These are phyloP conservation scores for Lithophane ornitopus DNA, from an alignment of 2,888 invertebrate species.

Conservation along the genomic window DNA sequence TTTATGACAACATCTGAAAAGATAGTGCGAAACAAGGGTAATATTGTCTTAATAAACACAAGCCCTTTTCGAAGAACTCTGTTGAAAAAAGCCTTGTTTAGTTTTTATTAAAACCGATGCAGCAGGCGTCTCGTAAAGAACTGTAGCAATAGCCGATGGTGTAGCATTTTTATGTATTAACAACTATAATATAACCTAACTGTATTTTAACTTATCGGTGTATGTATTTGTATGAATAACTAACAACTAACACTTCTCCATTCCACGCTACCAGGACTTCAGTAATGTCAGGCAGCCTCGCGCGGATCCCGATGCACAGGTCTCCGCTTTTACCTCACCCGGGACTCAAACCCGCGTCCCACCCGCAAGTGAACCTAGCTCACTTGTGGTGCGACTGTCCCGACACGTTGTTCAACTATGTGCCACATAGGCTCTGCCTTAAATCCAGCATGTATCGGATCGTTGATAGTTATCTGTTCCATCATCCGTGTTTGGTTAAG, in stretches of 20 bases:
- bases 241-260: slow-evolving; percentile 45
- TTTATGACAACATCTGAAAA: not conserved
- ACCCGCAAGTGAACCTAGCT: slow-evolving; percentile 73
- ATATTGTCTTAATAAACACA: not conserved
- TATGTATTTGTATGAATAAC: not conserved
- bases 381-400: slow-evolving; percentile 83
- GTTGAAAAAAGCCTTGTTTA: not conserved
- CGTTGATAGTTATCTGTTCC: slow-evolving; percentile 80
- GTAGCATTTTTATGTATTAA: not conserved
- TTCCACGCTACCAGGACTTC: slow-evolving; percentile 87
- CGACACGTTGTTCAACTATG: slow-evolving; percentile 80
- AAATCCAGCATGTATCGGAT: slow-evolving; percentile 80
- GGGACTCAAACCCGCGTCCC: slow-evolving; percentile 54
- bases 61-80: not conserved
- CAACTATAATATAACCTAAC: not conserved
- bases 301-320: slow-evolving; percentile 90
- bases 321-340: slow-evolving; percentile 74
- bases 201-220: not conserved
- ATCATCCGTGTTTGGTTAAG: slow-evolving; percentile 82
- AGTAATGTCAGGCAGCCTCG: slow-evolving; percentile 87
- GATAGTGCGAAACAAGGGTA: not conserved
- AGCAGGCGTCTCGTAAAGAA: not conserved
- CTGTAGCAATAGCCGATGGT: not conserved
- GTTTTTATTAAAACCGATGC: not conserved
- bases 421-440: slow-evolving; percentile 81